Evolutionary conservation across 2,888 invertebrate genomes (phyloP).

Genomic region (Branchipolynoe longqiensis): DNA sequence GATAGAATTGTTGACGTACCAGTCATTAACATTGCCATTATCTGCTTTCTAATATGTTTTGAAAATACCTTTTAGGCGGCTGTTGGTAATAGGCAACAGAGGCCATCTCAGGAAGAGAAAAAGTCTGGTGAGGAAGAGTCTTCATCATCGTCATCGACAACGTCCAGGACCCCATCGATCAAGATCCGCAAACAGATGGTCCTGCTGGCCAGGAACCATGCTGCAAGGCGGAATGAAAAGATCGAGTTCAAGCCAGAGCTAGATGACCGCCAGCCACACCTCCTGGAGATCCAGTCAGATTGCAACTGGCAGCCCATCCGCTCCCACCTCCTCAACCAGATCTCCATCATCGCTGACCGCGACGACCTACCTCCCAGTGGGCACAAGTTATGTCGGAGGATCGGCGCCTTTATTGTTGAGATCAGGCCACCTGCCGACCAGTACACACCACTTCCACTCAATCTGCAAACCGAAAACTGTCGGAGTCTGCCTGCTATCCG

Average conservation of each 20-base stretch:
- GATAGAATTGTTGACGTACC: no score
- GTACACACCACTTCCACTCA: slow-evolving; percentile 4
- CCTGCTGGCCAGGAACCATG: slow-evolving; percentile 51
- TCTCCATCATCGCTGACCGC: slow-evolving; percentile 51
- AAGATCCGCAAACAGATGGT: slow-evolving; percentile 60
- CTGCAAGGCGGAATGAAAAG: not conserved
- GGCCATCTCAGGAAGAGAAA: no score
- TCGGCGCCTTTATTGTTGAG: slow-evolving; percentile 45
- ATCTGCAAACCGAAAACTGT: not conserved
- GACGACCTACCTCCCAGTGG: slow-evolving; percentile 21
- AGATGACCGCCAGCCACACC: slow-evolving; percentile 69
- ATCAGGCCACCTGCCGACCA: slow-evolving; percentile 42
- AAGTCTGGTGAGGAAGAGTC: no score
- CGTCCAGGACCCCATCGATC: not conserved
- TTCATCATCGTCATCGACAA: no score
- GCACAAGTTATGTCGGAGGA: slow-evolving; percentile 19
- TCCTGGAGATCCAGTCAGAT: slow-evolving; percentile 77
- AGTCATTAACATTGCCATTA: no score
- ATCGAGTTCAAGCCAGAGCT: slow-evolving; percentile 6
- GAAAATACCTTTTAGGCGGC: no score
- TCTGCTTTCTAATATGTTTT: no score
- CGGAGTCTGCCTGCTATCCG: slow-evolving; percentile 13
- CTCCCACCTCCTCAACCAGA: slow-evolving; percentile 72
- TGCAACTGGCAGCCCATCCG: slow-evolving; percentile 75
- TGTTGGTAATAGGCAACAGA: no score